Evolutionary conservation across 2,113 vertebrate species (phyloP).

Genomic region (Planiliza haematocheilus): DNA sequence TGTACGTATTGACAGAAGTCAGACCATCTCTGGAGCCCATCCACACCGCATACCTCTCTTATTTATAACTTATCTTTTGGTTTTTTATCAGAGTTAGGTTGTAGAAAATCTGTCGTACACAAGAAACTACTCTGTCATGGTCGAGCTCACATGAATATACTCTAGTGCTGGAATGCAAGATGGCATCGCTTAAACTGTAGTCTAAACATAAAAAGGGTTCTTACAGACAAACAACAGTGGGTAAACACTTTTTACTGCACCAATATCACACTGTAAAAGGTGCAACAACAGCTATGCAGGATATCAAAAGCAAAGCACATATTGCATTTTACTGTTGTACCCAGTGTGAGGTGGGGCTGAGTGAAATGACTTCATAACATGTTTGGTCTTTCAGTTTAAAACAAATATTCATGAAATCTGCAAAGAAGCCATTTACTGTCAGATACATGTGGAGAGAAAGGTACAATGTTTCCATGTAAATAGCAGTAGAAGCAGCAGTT

Average conservation of each 20-base stretch:
- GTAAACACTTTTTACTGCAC: background rate
- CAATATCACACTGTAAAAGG: background rate
- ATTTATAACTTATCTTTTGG: constrained; percentile 43
- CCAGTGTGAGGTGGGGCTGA: too few species aligned
- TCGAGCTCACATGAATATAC: constrained; percentile 20
- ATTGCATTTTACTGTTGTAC: background rate
- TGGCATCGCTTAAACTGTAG: constrained; percentile 15
- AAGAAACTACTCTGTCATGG: constrained; percentile 4
- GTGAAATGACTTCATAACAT: too few species aligned
- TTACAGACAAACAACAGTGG: background rate
- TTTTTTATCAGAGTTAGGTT: constrained; percentile 20
- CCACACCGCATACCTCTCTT: constrained; percentile 48
- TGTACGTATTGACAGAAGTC: constrained; percentile 9
- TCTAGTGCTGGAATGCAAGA: constrained; percentile 23
- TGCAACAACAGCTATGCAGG: constrained; percentile 1
- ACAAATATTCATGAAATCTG: constrained; percentile 1
- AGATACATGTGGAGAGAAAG: constrained; percentile 15
- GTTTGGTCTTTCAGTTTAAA: background rate
- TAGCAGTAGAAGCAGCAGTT: too few species aligned
- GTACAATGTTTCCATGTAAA: background rate
- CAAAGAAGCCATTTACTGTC: constrained; percentile 11
- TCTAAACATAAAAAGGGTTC: background rate
- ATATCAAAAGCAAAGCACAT: constrained; percentile 14
- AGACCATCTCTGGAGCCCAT: constrained; percentile 14
- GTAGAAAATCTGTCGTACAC: constrained; percentile 7